phyloP scores from a whole-genome alignment of 2,797 vertebrate species.

The Acrossocheilus fasciatus region DNA sequence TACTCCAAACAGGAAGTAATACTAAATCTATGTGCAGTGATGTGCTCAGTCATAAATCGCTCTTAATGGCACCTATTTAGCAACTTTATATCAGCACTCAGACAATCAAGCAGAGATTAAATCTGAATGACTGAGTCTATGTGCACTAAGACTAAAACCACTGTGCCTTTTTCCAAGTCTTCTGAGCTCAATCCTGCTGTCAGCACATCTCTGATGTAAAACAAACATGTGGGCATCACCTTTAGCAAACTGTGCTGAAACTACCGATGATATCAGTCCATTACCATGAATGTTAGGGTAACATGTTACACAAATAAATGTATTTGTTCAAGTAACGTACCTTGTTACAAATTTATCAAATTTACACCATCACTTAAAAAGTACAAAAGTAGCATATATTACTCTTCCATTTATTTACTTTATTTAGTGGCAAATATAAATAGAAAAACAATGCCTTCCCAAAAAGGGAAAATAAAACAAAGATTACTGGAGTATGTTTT shows the following conservation, averaged over 20 bases:
- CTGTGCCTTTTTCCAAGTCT: not conserved
- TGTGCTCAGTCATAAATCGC: not conserved
- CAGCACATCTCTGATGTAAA: slow-evolving; percentile 20
- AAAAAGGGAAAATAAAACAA: too few species aligned
- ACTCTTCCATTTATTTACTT: not conserved
- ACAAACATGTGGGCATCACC: slow-evolving; percentile 9
- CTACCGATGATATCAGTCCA: not conserved
- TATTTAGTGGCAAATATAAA: not conserved
- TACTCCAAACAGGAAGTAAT: not conserved
- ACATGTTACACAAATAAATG: not conserved
- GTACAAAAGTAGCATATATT: not conserved
- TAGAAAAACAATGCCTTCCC: not conserved
- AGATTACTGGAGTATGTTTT: not conserved
- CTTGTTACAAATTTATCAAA: not conserved
- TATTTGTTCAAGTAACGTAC: not conserved
- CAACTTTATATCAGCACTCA: not conserved
- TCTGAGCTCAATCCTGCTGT: not conserved
- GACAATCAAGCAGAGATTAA: slow-evolving; percentile 2
- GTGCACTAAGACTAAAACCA: not conserved
- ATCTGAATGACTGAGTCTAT: slow-evolving; percentile 17
- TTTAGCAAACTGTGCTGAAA: not conserved
- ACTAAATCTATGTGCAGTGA: not conserved
- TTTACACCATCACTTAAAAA: not conserved
- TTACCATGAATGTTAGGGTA: not conserved
- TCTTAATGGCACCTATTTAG: slow-evolving; percentile 8